These are phyloP conservation scores for Corythornis vintsioides DNA, from an alignment of 2,113 vertebrate species.

Conservation along the genomic window DNA sequence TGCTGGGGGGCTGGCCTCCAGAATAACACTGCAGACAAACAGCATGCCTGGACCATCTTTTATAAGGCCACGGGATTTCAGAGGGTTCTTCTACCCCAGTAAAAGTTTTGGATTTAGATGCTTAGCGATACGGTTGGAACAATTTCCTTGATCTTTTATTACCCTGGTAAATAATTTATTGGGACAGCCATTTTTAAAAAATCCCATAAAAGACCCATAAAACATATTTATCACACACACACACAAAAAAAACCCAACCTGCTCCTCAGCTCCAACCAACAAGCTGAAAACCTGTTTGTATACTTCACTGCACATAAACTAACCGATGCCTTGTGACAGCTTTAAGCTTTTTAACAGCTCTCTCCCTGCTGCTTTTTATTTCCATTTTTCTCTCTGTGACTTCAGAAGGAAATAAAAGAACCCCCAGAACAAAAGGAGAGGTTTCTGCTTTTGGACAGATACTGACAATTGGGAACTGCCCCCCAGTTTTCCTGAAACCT, in stretches of 20 bases:
- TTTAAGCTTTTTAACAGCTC: constrained; percentile 64
- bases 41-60: background rate
- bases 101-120: constrained; percentile 58
- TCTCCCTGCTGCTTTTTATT: constrained; percentile 41
- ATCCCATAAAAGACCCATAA: constrained; percentile 69
- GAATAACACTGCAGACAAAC: background rate
- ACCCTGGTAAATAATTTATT: constrained; percentile 69
- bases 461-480: background rate
- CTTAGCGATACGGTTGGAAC: background rate
- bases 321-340: constrained; percentile 57
- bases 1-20: background rate
- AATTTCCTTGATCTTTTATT: constrained; percentile 70
- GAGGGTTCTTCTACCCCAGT: constrained; percentile 10
- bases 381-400: constrained; percentile 14
- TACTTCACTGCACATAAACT: constrained; percentile 66
- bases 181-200: constrained; percentile 51
- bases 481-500: background rate
- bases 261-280: constrained; percentile 11
- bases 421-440: background rate
- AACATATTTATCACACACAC: constrained; percentile 61
- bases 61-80: background rate
- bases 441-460: background rate
- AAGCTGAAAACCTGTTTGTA: constrained; percentile 63
- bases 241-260: background rate
- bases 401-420: background rate